These are phyloP conservation scores for Tinea pellionella DNA, from an alignment of 2,888 invertebrate genomes.

Conservation along the genomic window DNA sequence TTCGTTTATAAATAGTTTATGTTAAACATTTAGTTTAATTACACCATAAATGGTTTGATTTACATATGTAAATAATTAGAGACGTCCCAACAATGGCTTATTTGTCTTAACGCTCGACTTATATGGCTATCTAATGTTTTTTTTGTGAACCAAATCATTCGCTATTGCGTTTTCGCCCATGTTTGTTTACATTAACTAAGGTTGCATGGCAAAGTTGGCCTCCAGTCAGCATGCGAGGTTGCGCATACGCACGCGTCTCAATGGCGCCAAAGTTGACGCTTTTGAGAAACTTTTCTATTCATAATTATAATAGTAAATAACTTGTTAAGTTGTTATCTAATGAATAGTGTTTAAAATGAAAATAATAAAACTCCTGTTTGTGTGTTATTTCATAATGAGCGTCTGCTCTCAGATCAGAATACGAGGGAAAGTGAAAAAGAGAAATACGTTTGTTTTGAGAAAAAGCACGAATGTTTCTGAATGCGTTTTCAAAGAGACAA, in stretches of 20 bases:
- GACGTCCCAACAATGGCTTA: not conserved
- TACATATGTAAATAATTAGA: not conserved
- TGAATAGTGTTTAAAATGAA: not conserved
- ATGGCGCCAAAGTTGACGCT: conserved; percentile 53
- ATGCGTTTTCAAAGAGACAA: conserved; percentile 66
- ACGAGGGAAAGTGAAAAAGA: conserved; percentile 49
- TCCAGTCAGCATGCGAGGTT: conserved; percentile 62
- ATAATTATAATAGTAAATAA: not conserved
- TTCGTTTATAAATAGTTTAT: not conserved
- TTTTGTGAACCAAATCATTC: not conserved
- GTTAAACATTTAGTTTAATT: not conserved
- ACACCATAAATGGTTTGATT: not conserved
- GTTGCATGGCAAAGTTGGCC: conserved; percentile 65
- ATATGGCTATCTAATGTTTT: not conserved
- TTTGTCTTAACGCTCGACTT: not conserved
- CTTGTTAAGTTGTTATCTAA: not conserved
- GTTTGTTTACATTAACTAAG: conserved; percentile 65
- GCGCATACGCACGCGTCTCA: conserved; percentile 66
- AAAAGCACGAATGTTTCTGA: conserved; percentile 56
- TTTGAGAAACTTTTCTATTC: conserved; percentile 39
- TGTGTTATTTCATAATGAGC: not conserved
- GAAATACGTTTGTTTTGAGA: conserved; percentile 50
- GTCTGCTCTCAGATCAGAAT: conserved; percentile 36
- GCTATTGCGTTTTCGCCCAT: conserved; percentile 24
- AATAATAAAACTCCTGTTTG: not conserved